phyloP scores from a whole-genome alignment of 2,888 invertebrate genomes.

The Beris morrisii region DNA sequence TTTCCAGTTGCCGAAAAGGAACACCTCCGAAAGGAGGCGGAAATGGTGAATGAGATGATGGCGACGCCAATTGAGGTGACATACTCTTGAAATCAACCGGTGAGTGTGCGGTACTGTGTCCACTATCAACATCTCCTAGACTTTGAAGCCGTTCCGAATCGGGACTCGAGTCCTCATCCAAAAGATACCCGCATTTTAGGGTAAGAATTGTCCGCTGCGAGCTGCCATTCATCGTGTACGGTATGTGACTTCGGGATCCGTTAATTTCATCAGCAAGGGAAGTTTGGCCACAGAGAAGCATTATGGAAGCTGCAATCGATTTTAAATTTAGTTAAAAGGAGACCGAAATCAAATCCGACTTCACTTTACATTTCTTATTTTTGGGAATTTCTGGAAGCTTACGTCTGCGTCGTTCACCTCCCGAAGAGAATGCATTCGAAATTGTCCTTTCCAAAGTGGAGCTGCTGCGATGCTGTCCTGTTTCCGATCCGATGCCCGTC shows the following conservation, averaged over 20 bases:
- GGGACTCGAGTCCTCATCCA: conserved; percentile 82
- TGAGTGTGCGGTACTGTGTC: conserved; percentile 89
- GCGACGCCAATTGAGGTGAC: conserved; percentile 69
- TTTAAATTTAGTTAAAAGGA: background rate
- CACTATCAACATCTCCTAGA: conserved; percentile 79
- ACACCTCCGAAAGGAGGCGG: conserved; percentile 71
- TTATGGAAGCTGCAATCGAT: conserved; percentile 61
- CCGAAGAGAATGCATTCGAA: conserved; percentile 34
- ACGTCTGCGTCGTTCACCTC: conserved; percentile 69
- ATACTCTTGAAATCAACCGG: conserved; percentile 87
- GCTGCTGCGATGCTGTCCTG: conserved; percentile 3
- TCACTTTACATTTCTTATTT: conserved; percentile 76
- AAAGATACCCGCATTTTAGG: conserved; percentile 72
- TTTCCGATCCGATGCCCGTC: conserved; percentile 40
- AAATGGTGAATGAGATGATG: conserved; percentile 66
- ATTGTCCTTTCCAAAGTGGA: conserved; percentile 37
- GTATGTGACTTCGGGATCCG: conserved; percentile 26
- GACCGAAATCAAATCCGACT: conserved; percentile 11
- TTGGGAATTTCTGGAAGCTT: conserved; percentile 89
- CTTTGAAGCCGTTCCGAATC: conserved; percentile 81
- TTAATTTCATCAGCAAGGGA: conserved; percentile 55
- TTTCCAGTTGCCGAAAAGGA: conserved; percentile 78
- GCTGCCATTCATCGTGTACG: conserved; percentile 53
- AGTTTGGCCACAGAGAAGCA: conserved; percentile 63
- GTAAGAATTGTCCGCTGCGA: conserved; percentile 64